These are phyloP conservation scores for Piscicola geometra DNA, from an alignment of 2,888 invertebrate species.

Conservation along the genomic window DNA sequence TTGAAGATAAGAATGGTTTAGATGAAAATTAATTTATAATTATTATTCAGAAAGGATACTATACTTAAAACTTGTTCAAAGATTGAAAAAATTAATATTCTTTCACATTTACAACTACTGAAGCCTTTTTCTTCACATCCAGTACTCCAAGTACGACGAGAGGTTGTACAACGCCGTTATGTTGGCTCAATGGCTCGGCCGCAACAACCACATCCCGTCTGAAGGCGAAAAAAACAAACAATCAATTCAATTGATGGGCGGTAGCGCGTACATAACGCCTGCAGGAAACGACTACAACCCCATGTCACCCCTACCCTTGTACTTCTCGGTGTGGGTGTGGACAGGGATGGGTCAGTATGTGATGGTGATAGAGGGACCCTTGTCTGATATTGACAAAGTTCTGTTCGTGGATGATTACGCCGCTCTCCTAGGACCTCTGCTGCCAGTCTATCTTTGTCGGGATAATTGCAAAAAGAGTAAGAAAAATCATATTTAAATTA, in stretches of 20 bases:
- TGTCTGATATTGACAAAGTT: neutral
- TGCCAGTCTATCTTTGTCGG: conserved; percentile 13
- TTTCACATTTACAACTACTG: no score
- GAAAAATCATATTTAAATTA: no score
- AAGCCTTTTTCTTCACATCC: no score
- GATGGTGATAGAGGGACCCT: conserved; percentile 32
- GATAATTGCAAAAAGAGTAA: neutral
- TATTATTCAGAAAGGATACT: no score
- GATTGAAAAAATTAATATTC: no score
- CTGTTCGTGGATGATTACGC: conserved; percentile 20
- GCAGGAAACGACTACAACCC: conserved; percentile 11
- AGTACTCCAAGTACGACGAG: conserved; percentile 35
- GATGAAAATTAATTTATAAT: no score
- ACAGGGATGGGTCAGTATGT: neutral
- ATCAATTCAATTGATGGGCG: conserved; percentile 3
- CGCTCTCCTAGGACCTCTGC: conserved; percentile 7
- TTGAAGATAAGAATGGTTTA: no score
- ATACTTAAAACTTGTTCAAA: no score
- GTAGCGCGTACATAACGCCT: conserved; percentile 18
- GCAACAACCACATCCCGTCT: neutral
- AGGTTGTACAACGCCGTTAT: conserved; percentile 37
- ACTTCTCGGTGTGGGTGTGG: conserved; percentile 33
- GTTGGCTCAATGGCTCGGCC: conserved; percentile 16
- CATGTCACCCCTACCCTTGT: neutral
- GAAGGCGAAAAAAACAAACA: neutral